phyloP scores from a whole-genome alignment of 1,140 invertebrate species.

The Cyclina sinensis region DNA sequence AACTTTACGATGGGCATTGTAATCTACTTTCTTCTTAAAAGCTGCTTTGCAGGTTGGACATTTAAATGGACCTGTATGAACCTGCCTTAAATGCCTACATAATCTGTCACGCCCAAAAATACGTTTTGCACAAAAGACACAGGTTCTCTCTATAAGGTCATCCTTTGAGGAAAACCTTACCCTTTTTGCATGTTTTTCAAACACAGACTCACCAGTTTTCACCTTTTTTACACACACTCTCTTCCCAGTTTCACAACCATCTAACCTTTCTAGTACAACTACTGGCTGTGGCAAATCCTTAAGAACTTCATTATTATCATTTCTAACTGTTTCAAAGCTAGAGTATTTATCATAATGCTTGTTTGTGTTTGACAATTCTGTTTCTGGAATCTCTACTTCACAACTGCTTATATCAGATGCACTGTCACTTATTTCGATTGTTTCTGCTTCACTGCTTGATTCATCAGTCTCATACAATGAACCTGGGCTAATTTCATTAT shows the following conservation, averaged over 20 bases:
- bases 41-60: neutral
- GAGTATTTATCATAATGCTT: neutral
- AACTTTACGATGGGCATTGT: neutral
- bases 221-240: neutral
- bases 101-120: neutral
- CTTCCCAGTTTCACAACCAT: neutral
- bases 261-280: neutral
- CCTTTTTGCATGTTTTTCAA: no score
- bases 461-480: no score
- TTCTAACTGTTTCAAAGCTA: neutral
- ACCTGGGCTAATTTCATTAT: no score
- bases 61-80: constrained; percentile 2
- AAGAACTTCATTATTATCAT: neutral
- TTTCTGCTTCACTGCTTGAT: no score
- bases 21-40: neutral
- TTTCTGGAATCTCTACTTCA: neutral
- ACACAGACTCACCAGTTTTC: no score
- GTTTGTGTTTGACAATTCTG: neutral
- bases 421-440: neutral
- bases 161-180: no score
- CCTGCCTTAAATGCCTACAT: neutral
- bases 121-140: neutral
- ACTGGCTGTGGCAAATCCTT: neutral
- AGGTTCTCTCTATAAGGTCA: neutral
- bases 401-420: neutral